Conservation (phyloP, 2,113 vertebrate species). For the Apaloderma vittatum region DNA sequence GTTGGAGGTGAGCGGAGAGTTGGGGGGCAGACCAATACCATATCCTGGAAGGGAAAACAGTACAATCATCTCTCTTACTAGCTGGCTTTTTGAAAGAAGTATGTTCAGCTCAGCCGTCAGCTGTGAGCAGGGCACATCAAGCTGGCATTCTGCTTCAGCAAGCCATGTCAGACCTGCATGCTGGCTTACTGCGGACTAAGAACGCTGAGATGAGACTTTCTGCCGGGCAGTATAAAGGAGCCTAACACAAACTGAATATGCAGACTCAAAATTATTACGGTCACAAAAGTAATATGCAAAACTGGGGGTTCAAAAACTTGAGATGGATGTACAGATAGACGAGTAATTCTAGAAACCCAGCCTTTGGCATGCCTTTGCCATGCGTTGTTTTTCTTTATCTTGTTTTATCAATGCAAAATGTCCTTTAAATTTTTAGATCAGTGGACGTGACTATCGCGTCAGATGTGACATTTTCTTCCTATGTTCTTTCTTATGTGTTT, state of each 20-base stretch:
- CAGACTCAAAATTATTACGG: background rate
- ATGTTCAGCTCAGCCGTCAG: background rate
- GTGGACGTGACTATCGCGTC: background rate
- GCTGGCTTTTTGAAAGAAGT: background rate
- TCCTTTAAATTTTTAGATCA: background rate
- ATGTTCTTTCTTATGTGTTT: background rate
- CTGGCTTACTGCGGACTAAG: background rate
- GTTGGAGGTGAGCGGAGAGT: conserved; percentile 94
- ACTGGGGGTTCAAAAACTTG: background rate
- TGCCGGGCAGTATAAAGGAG: background rate
- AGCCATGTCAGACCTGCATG: background rate
- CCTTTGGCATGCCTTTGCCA: background rate
- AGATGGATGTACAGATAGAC: background rate
- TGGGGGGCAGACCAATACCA: conserved; percentile 96
- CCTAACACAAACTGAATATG: background rate
- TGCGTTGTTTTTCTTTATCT: background rate
- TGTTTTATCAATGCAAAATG: background rate
- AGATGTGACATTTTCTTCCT: background rate
- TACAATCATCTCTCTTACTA: background rate
- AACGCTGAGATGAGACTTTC: background rate
- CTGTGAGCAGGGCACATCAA: background rate
- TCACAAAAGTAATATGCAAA: background rate
- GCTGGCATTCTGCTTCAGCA: background rate
- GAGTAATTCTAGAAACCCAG: background rate
- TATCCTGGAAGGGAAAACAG: conserved; percentile 85